Evolutionary conservation across 2,797 vertebrate species (phyloP).

Genomic region (Chaenodraco wilsoni): DNA sequence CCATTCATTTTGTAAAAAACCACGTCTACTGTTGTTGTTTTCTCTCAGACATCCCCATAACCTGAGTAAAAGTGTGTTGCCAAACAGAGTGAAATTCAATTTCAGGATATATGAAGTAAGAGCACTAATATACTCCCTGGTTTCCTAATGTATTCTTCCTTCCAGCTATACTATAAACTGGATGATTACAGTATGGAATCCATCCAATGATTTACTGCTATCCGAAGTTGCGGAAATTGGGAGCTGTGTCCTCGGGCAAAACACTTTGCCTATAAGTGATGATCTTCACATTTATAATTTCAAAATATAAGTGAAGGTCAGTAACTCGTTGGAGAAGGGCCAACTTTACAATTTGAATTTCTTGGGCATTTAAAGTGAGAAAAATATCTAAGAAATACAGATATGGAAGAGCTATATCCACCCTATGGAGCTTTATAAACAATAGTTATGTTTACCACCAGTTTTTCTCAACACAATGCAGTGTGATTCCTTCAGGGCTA

Average conservation of each 20-base stretch:
- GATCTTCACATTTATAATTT: not conserved
- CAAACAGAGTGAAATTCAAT: constrained; percentile 31
- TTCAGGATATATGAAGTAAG: constrained; percentile 5
- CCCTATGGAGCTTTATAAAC: not conserved
- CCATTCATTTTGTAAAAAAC: not conserved
- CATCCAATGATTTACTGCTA: not conserved
- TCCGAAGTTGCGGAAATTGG: constrained; percentile 3
- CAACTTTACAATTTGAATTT: not conserved
- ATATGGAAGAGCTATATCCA: not conserved
- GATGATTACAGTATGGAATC: constrained; percentile 14
- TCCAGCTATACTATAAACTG: not conserved
- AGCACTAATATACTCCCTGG: constrained; percentile 14
- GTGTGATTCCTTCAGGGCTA: not conserved
- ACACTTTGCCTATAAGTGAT: not conserved
- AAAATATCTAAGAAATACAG: not conserved
- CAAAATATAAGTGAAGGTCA: not conserved
- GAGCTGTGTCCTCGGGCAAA: not conserved
- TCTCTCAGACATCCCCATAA: not conserved
- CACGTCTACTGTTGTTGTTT: constrained; percentile 7
- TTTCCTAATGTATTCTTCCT: not conserved
- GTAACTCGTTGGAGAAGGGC: not conserved
- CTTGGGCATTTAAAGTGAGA: not conserved
- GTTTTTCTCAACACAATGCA: not conserved
- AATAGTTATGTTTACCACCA: no score
- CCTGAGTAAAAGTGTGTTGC: not conserved